Base-by-base conservation (phyloP, 2,113 vertebrate species). In the Cinclus cinclus region DNA sequence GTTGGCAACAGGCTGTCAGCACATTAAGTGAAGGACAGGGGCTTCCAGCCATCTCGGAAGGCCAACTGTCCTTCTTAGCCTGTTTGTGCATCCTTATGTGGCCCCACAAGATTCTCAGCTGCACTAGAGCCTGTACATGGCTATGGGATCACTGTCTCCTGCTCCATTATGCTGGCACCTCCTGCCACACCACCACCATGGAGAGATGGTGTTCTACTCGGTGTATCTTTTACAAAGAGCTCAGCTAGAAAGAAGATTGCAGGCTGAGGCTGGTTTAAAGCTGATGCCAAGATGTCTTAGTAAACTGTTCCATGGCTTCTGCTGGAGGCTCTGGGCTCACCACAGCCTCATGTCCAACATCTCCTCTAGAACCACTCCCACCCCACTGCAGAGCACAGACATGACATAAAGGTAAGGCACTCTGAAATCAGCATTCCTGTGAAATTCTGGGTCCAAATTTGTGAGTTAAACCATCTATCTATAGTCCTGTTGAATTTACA, bases 181-280 rank as follows among this genome's bases (percentile, higher is more conserved):
- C 44, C 31, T 11, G 11, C 13, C 22, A 15, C 24, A 37, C 5
- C 25, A 59, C 14, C 9, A 16, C n/a, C 22, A 52, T 0, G 8
- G 22, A 59, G 11, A 68, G 2, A 4, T 0, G 7, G 9, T 4
- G 4, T 31, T 24, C 30, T 11, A 7, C 9, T 75, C 41, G 6
- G 19, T 3, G 1, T 8, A 5, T 33, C 7, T 56, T 76, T 68
- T 16, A 24, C 13, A 68, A 60, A 69, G 16, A 58, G 27, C 24
- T 79, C 39, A 42, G 3, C n/a, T 41, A 52, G 39, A 44, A 56
- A 42, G 35, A 19, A 9, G 25, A 16, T 49, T 90, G 49, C 22
- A 49, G n/a, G 19, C 49, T 3, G 9, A 49, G 33, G 10, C 11
- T 91, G 23, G 2, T 23, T 85, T 71, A 50, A 75, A 86, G 25